Base-by-base conservation (phyloP, 2,888 invertebrate genomes). In the Noctua janthe region DNA sequence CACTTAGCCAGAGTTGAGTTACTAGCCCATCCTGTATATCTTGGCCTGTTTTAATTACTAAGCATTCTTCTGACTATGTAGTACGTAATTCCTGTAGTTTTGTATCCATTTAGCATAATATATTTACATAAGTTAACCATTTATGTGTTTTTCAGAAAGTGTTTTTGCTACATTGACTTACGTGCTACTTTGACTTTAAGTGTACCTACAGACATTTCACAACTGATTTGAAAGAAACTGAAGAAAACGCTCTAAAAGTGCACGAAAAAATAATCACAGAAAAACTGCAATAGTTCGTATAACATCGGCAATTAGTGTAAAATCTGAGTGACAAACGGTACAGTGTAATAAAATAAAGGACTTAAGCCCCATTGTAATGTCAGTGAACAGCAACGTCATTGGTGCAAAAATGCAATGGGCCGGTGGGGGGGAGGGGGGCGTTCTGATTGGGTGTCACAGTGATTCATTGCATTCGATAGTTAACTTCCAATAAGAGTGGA, bases 321-420 rank as follows among this genome's bases (percentile, higher is more conserved):
- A 85, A 78, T 66, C 71, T 66, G 71, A 76, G 84, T 84, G 82
- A 82, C 56, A 83, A 80, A 82, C 81, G 64, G 74, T 80, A 87
- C 67, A 88, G 89, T 90, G 89, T 76, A 73, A 85, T 83, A 84
- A 80, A 90, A 83, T 85, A 84, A 88, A 85, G 86, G 59, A 85
- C 82, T 82, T 75, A 81, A 88, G 86, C 77, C 82, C 78, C 74
- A 85, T 91, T 94, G 95, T 95, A 90, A 96, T 95, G 95, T 94
- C 93, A 93, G 92, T 94, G 92, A 92, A 91, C 90, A 92, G 92
- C 80, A 93, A 91, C 89, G 92, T 94, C 90, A 92, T 94, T 91
- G 90, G 93, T 91, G 93, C 93, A 85, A 95, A 94, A 93, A 94
- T 95, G 94, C 95, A 96, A 93, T 96, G 95, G 96, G 94, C 94